phyloP scores from a whole-genome alignment of 2,113 vertebrate species.

The Halcyon malimbica region DNA sequence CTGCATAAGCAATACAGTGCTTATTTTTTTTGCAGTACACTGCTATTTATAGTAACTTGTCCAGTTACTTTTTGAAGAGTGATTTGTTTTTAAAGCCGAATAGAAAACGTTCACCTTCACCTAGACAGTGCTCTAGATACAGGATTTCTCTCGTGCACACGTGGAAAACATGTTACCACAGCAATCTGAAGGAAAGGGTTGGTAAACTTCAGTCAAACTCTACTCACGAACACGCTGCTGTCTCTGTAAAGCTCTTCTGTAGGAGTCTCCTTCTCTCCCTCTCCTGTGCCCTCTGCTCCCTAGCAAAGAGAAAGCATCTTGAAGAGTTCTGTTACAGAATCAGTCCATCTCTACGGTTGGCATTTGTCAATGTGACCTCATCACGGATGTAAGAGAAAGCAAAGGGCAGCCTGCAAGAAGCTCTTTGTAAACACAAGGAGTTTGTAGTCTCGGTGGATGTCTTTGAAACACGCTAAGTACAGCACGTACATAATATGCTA shows the following conservation, averaged over 20 bases:
- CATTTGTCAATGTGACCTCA: background rate
- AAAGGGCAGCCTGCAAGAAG: background rate
- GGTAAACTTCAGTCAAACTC: background rate
- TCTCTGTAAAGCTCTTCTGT: slow-evolving; percentile 1
- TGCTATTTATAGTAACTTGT: slow-evolving; percentile 74
- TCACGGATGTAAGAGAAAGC: background rate
- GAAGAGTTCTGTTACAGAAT: background rate
- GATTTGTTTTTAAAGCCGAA: slow-evolving; percentile 53
- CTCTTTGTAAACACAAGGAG: background rate
- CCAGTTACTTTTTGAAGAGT: slow-evolving; percentile 57
- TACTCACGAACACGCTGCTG: background rate
- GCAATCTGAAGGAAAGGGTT: slow-evolving; percentile 20
- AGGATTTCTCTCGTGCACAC: slow-evolving; percentile 10
- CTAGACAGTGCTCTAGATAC: slow-evolving; percentile 4
- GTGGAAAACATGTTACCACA: background rate
- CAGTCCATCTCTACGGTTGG: background rate
- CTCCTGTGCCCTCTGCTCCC: background rate
- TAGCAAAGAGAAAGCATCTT: background rate
- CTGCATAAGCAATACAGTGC: slow-evolving; percentile 68
- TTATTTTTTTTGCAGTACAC: slow-evolving; percentile 75
- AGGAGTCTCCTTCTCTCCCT: background rate
- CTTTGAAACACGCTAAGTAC: slow-evolving; percentile 11
- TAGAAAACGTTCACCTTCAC: slow-evolving; percentile 48
- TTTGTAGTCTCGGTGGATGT: background rate
- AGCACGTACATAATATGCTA: background rate